Base-by-base conservation (phyloP, 2,113 vertebrate genomes). In the Boleophthalmus pectinirostris region DNA sequence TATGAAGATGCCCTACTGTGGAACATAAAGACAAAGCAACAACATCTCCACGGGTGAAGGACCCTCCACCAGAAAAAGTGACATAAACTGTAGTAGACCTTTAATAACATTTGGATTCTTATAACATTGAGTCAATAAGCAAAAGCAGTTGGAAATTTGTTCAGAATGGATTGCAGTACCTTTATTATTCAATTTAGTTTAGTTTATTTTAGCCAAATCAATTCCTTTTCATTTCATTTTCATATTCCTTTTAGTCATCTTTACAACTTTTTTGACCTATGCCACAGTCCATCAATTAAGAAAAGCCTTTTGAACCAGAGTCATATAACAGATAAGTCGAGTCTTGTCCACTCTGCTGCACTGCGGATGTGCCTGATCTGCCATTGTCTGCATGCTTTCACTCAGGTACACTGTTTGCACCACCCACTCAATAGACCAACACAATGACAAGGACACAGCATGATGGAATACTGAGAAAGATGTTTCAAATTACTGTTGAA, bases 321-420 rank as follows among this genome's bases (percentile, higher is more conserved):
- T 60, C 29, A 60, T 18, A 29, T 25, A 11, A 60, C 29, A 43
- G 5, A 15, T 60, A 13, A 56, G 54, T 11, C 3, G 4, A 61
- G 61, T 16, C 38, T 64, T 38, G 33, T 35, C 61, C 5, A 72
- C 54, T 18, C 65, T 47, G 68, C n/a, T 47, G 10, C 64, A 70
- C 38, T 78, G 68, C 23, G 38, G 67, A 75, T 69, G 49, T 71
- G 21, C 58, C 13, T 73, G 72, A 74, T 63, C 79, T 79, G 33
- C 66, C 58, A 72, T 70, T 82, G 74, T 77, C 74, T 79, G 74
- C 49, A 49, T 75, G 72, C 66, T 71, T 81, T 85, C 79, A 80
- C 81, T 57, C 70, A 72, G 58, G 43, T 73, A 51, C 61, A 61
- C 11, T 16, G 57, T 79, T 70, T 79, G 63, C 69, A 46, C 58